Conservation (phyloP, 2,113 vertebrate genomes). For the Talpa occidentalis region DNA sequence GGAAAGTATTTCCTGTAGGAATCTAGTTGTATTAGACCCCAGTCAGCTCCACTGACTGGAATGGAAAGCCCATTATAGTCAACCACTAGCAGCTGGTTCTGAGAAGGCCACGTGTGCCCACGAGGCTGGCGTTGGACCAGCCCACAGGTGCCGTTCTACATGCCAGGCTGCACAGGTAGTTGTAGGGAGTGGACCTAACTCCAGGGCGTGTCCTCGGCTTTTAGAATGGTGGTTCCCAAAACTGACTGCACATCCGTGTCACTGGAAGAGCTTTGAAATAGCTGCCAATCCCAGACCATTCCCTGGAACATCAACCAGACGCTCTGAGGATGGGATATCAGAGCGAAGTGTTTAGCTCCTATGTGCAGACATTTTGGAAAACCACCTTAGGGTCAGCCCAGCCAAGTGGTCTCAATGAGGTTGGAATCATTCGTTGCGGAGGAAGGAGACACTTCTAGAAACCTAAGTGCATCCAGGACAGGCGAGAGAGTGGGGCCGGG, state of each 20-base stretch:
- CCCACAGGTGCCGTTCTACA: fast-evolving
- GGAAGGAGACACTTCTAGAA: too few species aligned
- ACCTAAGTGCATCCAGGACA: neutral
- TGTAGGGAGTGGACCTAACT: too few species aligned
- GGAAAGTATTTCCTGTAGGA: neutral
- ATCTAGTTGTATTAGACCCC: neutral
- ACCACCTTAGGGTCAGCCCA: neutral
- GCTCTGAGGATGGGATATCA: too few species aligned
- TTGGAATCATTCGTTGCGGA: too few species aligned
- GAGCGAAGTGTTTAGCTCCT: too few species aligned
- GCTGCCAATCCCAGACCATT: too few species aligned
- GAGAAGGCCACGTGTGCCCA: too few species aligned
- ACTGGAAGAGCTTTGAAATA: neutral
- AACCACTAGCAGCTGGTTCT: neutral
- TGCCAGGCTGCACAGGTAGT: neutral
- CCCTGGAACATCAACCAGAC: too few species aligned
- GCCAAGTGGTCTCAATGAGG: neutral
- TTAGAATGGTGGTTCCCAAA: too few species aligned
- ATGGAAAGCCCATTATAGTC: too few species aligned
- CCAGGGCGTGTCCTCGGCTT: neutral
- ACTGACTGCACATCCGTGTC: neutral
- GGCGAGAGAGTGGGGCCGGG: too few species aligned
- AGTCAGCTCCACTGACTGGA: too few species aligned
- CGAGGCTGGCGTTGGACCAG: neutral
- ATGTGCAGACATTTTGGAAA: neutral